Conservation (phyloP, 1,140 invertebrate species). For the Dryas iulia region DNA sequence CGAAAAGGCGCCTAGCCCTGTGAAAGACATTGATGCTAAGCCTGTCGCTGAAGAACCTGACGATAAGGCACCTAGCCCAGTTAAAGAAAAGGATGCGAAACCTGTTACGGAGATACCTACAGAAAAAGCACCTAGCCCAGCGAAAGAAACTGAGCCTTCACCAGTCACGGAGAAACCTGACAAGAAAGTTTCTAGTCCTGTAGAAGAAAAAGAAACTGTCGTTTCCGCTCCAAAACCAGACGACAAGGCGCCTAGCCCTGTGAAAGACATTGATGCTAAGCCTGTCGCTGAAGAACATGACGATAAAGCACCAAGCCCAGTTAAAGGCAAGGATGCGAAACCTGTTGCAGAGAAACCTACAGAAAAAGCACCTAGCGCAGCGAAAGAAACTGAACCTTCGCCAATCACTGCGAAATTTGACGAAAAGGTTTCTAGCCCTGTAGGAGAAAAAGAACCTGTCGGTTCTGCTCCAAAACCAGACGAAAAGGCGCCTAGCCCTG, state of each 20-base stretch:
- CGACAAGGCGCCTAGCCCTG: background rate
- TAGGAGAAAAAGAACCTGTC: too few species aligned
- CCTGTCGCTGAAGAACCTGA: background rate
- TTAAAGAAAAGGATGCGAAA: background rate
- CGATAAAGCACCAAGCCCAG: slow-evolving; percentile 22
- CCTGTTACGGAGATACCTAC: too few species aligned
- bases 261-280: background rate
- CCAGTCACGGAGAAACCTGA: too few species aligned
- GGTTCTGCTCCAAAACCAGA: too few species aligned
- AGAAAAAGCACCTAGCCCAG: too few species aligned
- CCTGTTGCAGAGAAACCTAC: background rate
- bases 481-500: background rate
- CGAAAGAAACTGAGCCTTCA: too few species aligned
- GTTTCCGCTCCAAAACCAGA: too few species aligned
- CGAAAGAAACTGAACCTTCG: background rate
- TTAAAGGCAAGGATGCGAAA: background rate
- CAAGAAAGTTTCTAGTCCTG: too few species aligned
- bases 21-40: background rate
- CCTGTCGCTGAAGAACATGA: background rate
- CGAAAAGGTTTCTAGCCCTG: too few species aligned
- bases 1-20: slow-evolving; percentile 13
- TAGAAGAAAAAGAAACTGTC: too few species aligned
- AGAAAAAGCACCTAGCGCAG: slow-evolving; percentile 3
- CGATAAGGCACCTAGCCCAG: slow-evolving; percentile 24
- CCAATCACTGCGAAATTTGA: too few species aligned